phyloP scores from a whole-genome alignment of 2,888 invertebrate genomes.

The Rhimphoctona megacephalus region DNA sequence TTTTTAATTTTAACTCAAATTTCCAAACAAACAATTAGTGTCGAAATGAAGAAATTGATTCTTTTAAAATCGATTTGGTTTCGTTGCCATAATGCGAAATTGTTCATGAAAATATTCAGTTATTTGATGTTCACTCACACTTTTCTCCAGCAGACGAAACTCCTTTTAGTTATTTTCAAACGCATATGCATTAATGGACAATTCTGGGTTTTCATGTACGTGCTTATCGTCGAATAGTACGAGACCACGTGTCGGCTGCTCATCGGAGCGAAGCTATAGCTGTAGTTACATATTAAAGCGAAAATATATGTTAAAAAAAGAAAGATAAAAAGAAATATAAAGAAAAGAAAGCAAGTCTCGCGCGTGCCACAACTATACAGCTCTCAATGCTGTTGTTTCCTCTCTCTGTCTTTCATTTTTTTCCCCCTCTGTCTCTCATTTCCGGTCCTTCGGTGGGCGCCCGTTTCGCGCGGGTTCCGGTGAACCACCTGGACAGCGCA shows the following conservation, averaged over 20 bases:
- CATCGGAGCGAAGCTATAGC: slow-evolving; percentile 51
- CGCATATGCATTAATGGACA: slow-evolving; percentile 4
- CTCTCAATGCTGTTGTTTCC: neutral
- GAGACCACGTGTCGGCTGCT: slow-evolving; percentile 60
- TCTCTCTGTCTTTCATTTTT: slow-evolving; percentile 8
- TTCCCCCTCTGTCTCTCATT: slow-evolving; percentile 40
- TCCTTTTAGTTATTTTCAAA: neutral
- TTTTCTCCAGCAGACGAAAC: neutral
- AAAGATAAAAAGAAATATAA: neutral
- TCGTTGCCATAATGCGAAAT: neutral
- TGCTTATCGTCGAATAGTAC: slow-evolving; percentile 36
- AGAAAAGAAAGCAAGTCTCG: slow-evolving; percentile 6
- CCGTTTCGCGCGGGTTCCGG: slow-evolving; percentile 68
- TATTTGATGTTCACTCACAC: neutral
- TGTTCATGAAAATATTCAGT: neutral
- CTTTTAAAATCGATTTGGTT: too few relatives aligned
- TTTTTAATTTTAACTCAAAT: neutral
- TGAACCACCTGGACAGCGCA: slow-evolving; percentile 68
- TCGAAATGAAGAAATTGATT: too few relatives aligned
- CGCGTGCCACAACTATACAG: slow-evolving; percentile 11
- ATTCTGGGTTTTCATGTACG: slow-evolving; percentile 25
- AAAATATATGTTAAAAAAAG: slow-evolving; percentile 6
- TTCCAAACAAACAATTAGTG: neutral
- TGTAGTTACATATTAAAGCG: slow-evolving; percentile 42
- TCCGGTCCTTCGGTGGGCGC: slow-evolving; percentile 67